These are phyloP conservation scores for Amphiduros pacificus DNA, from an alignment of 2,888 invertebrate species.

Conservation along the genomic window DNA sequence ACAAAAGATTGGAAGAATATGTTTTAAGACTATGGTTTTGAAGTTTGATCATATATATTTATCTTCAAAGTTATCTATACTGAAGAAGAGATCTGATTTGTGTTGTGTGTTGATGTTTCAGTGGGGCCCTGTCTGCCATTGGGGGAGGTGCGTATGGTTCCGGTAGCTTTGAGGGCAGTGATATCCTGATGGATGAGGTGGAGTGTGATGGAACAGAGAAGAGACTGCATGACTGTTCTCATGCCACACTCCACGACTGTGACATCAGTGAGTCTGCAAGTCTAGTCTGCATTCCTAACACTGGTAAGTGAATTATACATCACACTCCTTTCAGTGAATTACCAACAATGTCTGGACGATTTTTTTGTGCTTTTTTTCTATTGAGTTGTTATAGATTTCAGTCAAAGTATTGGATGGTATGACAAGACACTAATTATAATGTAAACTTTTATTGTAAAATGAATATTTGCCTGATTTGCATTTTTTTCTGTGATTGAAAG, in stretches of 20 bases:
- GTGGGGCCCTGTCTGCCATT: constrained; percentile 62
- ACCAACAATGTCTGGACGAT: not conserved
- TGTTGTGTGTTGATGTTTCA: constrained; percentile 39
- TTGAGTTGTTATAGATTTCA: not conserved
- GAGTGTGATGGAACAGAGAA: constrained; percentile 39
- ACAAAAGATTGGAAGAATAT: too few species aligned
- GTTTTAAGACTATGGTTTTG: too few species aligned
- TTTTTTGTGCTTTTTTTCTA: not conserved
- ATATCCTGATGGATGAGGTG: constrained; percentile 44
- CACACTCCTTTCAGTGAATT: not conserved
- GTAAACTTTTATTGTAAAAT: too few species aligned
- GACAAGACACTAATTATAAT: too few species aligned
- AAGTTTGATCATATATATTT: too few species aligned
- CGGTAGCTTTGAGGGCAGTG: constrained; percentile 22
- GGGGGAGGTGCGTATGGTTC: constrained; percentile 45
- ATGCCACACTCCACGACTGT: constrained; percentile 39
- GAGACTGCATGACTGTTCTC: constrained; percentile 36
- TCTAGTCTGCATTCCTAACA: constrained; percentile 37
- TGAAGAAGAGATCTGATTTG: too few species aligned
- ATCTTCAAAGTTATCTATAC: too few species aligned
- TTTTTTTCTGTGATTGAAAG: too few species aligned
- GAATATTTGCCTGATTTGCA: too few species aligned
- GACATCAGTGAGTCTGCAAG: constrained; percentile 37
- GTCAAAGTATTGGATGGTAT: too few species aligned
- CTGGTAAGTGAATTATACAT: constrained; percentile 28